Evolutionary conservation across 2,888 invertebrate species (phyloP).

Genomic region (Loripinus fragilis): DNA sequence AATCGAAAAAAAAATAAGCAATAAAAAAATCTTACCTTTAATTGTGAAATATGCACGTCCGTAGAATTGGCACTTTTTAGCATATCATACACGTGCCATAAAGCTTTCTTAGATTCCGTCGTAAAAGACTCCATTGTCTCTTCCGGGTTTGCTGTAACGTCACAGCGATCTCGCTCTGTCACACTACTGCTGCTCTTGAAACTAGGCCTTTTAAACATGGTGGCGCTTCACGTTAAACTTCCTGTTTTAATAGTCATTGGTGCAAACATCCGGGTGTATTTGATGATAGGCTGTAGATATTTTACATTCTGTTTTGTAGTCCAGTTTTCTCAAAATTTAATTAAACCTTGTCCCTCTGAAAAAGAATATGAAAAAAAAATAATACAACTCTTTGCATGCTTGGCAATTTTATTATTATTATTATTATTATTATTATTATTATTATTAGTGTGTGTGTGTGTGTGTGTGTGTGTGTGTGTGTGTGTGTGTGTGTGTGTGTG

Average conservation of each 20-base stretch:
- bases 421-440: no score
- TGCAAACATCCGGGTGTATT: neutral
- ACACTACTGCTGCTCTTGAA: neutral
- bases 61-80: constrained; percentile 38
- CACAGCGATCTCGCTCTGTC: neutral
- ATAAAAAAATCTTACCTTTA: constrained; percentile 40
- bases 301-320: no score
- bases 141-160: constrained; percentile 14
- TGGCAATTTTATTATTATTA: no score
- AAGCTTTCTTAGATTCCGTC: constrained; percentile 82
- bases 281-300: no score
- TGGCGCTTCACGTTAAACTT: neutral
- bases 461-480: no score
- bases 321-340: no score
- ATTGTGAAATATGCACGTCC: constrained; percentile 48
- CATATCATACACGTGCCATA: constrained; percentile 91
- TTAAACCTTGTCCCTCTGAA: no score
- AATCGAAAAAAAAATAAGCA: neutral
- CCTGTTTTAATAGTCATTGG: constrained; percentile 6
- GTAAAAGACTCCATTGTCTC: constrained; percentile 51
- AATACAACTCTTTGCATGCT: no score
- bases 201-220: constrained; percentile 6
- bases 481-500: no score
- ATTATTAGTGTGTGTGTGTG: no score
- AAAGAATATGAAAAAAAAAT: no score